Evolutionary conservation across 37 sponge, comb jelly and placozoan genomes (phyloP).

Genomic region (Halisarca cf. caerulea): DNA sequence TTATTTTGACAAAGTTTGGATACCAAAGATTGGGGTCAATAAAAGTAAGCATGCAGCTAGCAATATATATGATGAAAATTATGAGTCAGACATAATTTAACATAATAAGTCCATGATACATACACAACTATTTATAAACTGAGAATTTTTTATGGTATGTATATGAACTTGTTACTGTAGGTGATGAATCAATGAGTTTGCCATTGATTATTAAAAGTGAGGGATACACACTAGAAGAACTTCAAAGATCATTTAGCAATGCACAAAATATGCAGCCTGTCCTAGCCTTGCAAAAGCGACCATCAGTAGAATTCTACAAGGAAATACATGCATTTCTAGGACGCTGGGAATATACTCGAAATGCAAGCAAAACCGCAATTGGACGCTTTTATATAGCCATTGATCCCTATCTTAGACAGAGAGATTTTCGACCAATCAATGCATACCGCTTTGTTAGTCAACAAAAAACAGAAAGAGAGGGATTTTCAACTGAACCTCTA

Average conservation of each 20-base stretch:
- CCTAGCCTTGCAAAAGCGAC: neutral
- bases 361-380: neutral
- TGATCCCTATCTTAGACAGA: neutral
- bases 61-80: too few relatives aligned
- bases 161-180: too few relatives aligned
- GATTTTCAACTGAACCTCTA: too few relatives aligned
- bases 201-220: neutral
- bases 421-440: neutral
- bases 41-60: neutral
- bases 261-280: neutral
- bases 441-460: neutral
- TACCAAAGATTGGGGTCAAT: neutral
- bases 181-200: neutral
- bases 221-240: neutral
- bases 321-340: neutral
- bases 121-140: too few relatives aligned
- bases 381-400: neutral
- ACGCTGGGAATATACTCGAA: neutral
- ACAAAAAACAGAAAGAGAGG: too few relatives aligned
- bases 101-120: too few relatives aligned
- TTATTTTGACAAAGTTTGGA: neutral
- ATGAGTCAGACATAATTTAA: too few relatives aligned
- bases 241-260: neutral
- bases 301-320: neutral
- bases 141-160: too few relatives aligned